Conservation (phyloP, 2,888 invertebrate species). For the Kryphioiulus occultus region DNA sequence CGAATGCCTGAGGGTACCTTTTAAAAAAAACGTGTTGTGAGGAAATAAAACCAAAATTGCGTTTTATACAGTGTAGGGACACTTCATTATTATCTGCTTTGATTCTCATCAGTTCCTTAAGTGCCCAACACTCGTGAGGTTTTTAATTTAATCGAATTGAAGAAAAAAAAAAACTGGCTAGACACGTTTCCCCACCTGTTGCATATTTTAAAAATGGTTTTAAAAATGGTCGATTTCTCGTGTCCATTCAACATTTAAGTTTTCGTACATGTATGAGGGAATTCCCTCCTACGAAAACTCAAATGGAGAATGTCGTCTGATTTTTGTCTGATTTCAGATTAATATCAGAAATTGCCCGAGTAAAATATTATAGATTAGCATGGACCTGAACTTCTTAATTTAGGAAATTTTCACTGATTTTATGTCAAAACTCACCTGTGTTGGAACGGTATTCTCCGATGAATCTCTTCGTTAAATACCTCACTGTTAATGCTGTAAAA, state of each 20-base stretch:
- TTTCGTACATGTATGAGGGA: background rate
- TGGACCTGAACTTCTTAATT: conserved; percentile 13
- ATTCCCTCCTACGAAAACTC: background rate
- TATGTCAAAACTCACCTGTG: conserved; percentile 41
- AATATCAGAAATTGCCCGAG: conserved; percentile 4
- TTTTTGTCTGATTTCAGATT: conserved; percentile 14
- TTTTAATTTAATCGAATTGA: background rate
- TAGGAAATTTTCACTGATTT: background rate
- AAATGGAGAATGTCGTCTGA: background rate
- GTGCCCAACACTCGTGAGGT: background rate
- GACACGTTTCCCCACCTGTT: background rate
- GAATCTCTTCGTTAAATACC: conserved; percentile 47
- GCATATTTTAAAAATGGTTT: conserved; percentile 23
- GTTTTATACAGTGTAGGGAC: background rate
- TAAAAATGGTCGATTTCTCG: conserved; percentile 23
- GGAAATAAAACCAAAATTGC: background rate
- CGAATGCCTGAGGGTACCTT: too few species aligned
- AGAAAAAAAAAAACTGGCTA: background rate
- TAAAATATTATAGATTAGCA: too few species aligned
- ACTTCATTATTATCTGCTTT: background rate
- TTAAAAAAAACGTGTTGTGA: background rate
- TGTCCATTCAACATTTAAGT: conserved; percentile 12
- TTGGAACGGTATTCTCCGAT: conserved; percentile 47
- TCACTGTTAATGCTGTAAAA: conserved; percentile 42
- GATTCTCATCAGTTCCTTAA: background rate